phyloP scores from a whole-genome alignment of 1,140 invertebrate genomes.

The Sarcophaga bullata region DNA sequence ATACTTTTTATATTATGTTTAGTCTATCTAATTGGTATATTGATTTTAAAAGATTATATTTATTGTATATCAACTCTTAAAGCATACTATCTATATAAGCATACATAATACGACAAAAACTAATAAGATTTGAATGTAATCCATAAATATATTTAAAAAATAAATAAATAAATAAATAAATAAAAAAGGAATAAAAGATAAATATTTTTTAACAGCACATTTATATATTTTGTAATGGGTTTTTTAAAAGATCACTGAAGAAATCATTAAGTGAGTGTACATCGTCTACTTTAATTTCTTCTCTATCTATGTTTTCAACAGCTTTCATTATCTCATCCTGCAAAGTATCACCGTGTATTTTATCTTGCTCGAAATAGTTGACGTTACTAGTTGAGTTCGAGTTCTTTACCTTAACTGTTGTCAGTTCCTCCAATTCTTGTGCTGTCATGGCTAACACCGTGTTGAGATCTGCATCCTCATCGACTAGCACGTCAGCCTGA shows the following conservation, averaged over 20 bases:
- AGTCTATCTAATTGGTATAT: too few relatives aligned
- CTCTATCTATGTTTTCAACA: not conserved
- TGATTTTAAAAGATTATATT: too few relatives aligned
- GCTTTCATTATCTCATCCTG: slow-evolving; percentile 17
- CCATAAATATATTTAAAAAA: too few relatives aligned
- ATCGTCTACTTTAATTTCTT: not conserved
- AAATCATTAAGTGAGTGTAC: not conserved
- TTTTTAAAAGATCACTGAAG: not conserved
- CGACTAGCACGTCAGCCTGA: not conserved
- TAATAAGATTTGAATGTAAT: too few relatives aligned
- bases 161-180: too few relatives aligned
- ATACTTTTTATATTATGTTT: too few relatives aligned
- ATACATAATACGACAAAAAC: too few relatives aligned
- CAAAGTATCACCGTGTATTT: not conserved
- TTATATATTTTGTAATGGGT: not conserved
- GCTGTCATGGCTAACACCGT: not conserved
- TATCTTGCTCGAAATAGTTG: not conserved
- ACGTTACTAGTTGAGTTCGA: not conserved
- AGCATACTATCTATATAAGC: too few relatives aligned
- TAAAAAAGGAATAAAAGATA: too few relatives aligned
- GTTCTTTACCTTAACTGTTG: not conserved
- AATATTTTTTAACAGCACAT: too few relatives aligned
- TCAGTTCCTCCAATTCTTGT: not conserved
- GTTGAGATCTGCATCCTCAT: not conserved
- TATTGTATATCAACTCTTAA: too few relatives aligned